Percentiles rank a stretch among this genome's conserved stretches.
phyloP scores from a whole-genome alignment of 2,888 invertebrate species.

The Drosophila bunnanda region DNA sequence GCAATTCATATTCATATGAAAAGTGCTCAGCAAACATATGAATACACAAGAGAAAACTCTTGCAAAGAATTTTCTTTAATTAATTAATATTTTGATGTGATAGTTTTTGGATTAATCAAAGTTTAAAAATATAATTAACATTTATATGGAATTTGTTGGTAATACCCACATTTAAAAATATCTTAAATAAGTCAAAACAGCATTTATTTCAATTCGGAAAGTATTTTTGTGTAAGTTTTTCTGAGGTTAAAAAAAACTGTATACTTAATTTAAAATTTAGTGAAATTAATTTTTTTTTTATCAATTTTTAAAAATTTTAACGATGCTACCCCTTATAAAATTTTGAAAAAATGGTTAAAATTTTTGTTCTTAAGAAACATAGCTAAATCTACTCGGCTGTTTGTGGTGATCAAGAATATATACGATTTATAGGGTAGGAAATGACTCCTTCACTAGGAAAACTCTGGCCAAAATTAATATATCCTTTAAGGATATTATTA shows the following conservation, averaged over 20 bases:
- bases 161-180: too few species aligned
- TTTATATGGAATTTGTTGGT: too few species aligned
- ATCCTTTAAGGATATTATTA: too few species aligned
- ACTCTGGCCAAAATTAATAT: not conserved
- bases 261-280: too few species aligned
- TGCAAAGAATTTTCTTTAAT: not conserved
- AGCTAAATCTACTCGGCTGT: not conserved
- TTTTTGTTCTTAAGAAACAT: too few species aligned
- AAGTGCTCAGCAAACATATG: conserved; percentile 67
- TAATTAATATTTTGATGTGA: not conserved
- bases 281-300: too few species aligned
- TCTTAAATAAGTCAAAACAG: not conserved
- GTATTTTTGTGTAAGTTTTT: not conserved
- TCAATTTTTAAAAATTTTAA: too few species aligned
- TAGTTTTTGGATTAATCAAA: too few species aligned
- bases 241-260: too few species aligned
- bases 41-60: not conserved
- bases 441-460: not conserved
- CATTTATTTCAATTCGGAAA: not conserved
- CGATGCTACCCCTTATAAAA: too few species aligned
- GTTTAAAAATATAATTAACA: too few species aligned
- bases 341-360: too few species aligned
- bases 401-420: not conserved
- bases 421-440: not conserved
- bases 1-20: conserved; percentile 79